Base-by-base conservation (phyloP, 2,888 invertebrate genomes). In the Drosophila paranaensis region DNA sequence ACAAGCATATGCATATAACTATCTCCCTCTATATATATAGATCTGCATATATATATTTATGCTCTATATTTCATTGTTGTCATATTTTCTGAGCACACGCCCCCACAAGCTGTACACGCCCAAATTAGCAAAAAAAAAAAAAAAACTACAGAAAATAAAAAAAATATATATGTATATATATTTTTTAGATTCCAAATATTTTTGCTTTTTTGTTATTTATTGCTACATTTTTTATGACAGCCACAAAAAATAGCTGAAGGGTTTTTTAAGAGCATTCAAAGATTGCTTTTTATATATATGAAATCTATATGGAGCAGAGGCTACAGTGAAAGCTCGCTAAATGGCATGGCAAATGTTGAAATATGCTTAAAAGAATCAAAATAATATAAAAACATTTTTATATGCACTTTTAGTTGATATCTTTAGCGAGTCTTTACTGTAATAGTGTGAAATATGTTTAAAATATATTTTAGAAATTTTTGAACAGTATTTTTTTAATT, bases 181-280 rank as follows among this genome's bases (percentile, higher is more conserved):
- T 48, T 48, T 69, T 60, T 67, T 65, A 63, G 53, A 56, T 69
- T 77, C 54, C 40, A 51, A 79, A 82, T 77, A 56, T 76, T 67
- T 71, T 20, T 48, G 43, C 56, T 57, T 37, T 37, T 61, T 65
- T 57, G 61, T 80, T 89, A 89, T 89, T 86, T 89, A 89, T 86
- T 82, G 73, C 86, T 71, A 82, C 67, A 89, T 77, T 75, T 75
- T 77, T 86, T 89, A 89, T 89, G 86, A 86, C 89, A 86, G 86
- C 79, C 82, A 75, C 71, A 78, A 79, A 82, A 54, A 83, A 80
- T 71, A 62, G 54, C 39, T 63, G 46, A 74, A 77, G 77, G 74
- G 77, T 74, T 77, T 77, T 76, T 66, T 50, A 69, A 62, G 40
- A 72, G 68, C 54, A 40, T 53, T 46, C 40, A 40, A 60, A 58